Conservation (phyloP, 2,888 invertebrate species). For the Leptinotarsa haldemani region DNA sequence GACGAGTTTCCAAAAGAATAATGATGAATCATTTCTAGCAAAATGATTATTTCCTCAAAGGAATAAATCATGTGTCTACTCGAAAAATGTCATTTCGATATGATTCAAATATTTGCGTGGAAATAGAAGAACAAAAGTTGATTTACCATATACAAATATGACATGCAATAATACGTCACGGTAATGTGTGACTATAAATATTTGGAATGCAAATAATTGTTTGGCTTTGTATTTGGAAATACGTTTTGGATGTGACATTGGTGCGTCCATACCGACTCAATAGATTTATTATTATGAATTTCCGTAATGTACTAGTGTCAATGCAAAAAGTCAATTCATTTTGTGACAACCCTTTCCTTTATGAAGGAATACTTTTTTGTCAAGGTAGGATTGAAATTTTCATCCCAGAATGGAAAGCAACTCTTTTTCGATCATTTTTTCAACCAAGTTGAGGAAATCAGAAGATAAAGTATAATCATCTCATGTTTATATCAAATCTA, state of each 20-base stretch:
- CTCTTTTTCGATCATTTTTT: too few species aligned
- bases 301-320: background rate
- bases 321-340: too few species aligned
- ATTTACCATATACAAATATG: background rate
- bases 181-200: background rate
- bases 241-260: slow-evolving; percentile 9
- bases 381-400: too few species aligned
- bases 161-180: background rate
- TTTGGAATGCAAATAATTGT: background rate
- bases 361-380: too few species aligned
- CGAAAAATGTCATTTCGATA: background rate
- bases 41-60: too few species aligned
- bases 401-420: too few species aligned
- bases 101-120: background rate
- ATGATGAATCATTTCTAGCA: too few species aligned
- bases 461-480: too few species aligned
- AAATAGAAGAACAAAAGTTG: background rate
- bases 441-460: too few species aligned
- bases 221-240: slow-evolving; percentile 10
- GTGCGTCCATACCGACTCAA: background rate
- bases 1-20: too few species aligned
- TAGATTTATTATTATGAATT: background rate
- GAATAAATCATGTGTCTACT: background rate
- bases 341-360: too few species aligned
- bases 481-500: too few species aligned